These are phyloP conservation scores for Brachionus plicatilis DNA, from an alignment of 1,140 invertebrate genomes.

Conservation along the genomic window DNA sequence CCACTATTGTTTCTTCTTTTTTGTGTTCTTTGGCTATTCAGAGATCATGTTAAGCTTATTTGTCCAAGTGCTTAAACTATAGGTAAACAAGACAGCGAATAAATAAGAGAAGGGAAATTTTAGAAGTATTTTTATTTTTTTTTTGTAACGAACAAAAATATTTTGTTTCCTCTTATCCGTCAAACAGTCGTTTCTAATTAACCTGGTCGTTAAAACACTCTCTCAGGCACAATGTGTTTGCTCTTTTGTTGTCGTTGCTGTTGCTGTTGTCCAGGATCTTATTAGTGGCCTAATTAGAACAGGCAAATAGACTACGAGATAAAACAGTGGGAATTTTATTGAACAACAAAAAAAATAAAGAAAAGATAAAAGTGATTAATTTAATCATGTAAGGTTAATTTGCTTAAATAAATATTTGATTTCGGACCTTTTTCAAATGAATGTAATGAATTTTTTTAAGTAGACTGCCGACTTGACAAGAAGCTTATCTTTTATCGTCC, in stretches of 20 bases:
- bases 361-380: background rate
- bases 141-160: background rate
- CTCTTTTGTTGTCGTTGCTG: too few species aligned
- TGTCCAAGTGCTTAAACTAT: background rate
- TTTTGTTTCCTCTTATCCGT: background rate
- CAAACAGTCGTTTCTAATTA: background rate
- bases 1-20: background rate
- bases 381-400: constrained; percentile 1
- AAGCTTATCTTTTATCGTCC: background rate
- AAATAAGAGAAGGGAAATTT: background rate
- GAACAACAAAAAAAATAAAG: background rate
- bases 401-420: background rate
- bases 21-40: background rate
- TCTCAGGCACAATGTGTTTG: background rate
- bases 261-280: background rate
- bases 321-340: background rate
- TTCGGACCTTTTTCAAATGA: background rate
- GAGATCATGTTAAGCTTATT: constrained; percentile 28
- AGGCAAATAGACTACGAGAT: background rate
- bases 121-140: background rate
- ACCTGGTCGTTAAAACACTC: background rate
- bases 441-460: background rate
- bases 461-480: background rate
- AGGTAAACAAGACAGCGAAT: background rate
- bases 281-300: background rate